A percentile compares a stretch with the other conserved stretches of the same genome.
phyloP scores from a whole-genome alignment of 2,797 vertebrate genomes.

The Intellagama lesueurii region DNA sequence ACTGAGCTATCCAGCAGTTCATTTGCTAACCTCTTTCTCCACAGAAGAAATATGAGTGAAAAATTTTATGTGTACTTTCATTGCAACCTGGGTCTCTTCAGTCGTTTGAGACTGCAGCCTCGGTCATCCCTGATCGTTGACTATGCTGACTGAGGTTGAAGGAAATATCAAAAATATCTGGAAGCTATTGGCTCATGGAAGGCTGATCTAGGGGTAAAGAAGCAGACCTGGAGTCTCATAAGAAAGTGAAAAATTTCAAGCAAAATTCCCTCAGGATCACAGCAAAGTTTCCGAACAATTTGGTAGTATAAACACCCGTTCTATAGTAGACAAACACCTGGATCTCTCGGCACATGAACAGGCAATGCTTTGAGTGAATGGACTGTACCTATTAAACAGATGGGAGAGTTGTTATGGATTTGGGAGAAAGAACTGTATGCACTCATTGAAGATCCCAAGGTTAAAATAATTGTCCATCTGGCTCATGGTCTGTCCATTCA shows the following conservation, averaged over 20 bases:
- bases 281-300: not conserved
- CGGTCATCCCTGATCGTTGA: too few relatives aligned
- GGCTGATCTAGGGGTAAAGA: too few relatives aligned
- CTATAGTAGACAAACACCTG: not conserved
- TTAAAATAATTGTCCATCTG: not conserved
- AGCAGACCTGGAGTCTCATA: too few relatives aligned
- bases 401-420: not conserved
- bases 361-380: not conserved
- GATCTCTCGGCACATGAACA: not conserved
- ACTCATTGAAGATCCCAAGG: not conserved
- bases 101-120: too few relatives aligned
- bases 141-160: too few relatives aligned
- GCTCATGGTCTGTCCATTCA: not conserved
- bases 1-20: too few relatives aligned
- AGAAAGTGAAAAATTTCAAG: too few relatives aligned
- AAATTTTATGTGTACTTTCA: not conserved
- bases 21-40: too few relatives aligned
- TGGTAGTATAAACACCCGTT: not conserved
- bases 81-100: too few relatives aligned
- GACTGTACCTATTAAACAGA: not conserved
- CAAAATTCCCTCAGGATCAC: too few relatives aligned
- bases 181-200: too few relatives aligned
- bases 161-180: too few relatives aligned
- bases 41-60: not conserved
- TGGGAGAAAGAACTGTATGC: not conserved